Conservation (phyloP, 1,140 invertebrate genomes). For the Leptopilina clavipes region DNA sequence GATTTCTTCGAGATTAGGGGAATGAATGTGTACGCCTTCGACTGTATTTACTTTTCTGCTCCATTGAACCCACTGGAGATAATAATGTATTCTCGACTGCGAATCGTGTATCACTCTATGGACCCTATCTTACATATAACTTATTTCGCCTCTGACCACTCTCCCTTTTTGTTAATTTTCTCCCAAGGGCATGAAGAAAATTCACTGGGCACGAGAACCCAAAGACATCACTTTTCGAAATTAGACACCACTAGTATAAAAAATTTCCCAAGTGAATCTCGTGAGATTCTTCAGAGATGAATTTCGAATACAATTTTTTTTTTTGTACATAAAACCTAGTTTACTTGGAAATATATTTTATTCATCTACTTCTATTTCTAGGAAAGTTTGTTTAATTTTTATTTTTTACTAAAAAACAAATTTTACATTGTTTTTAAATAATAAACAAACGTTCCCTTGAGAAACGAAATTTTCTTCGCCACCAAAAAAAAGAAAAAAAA, state of each 20-base stretch:
- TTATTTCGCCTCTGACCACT: slow-evolving; percentile 27
- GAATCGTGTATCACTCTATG: neutral
- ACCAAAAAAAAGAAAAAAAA: neutral
- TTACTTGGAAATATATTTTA: too few relatives aligned
- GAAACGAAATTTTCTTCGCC: neutral
- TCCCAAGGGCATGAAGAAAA: neutral
- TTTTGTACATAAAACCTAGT: too few relatives aligned
- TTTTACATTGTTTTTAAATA: neutral
- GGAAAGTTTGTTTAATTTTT: too few relatives aligned
- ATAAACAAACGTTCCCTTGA: neutral
- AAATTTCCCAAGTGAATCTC: too few relatives aligned
- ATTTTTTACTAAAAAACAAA: too few relatives aligned
- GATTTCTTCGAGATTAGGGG: slow-evolving; percentile 50
- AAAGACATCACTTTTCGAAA: neutral
- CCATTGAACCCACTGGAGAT: neutral
- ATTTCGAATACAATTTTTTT: too few relatives aligned
- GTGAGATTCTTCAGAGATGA: too few relatives aligned
- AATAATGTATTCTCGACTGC: slow-evolving; percentile 48
- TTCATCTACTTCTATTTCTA: too few relatives aligned
- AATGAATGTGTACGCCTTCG: slow-evolving; percentile 36
- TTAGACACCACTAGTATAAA: neutral
- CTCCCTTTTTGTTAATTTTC: slow-evolving; percentile 2
- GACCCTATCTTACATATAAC: neutral
- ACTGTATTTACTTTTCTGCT: slow-evolving; percentile 44
- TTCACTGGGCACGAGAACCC: neutral